Percentiles rank a stretch among this genome's conserved stretches.
Conservation (phyloP, 2,888 invertebrate genomes). For the Rapana venosa region DNA sequence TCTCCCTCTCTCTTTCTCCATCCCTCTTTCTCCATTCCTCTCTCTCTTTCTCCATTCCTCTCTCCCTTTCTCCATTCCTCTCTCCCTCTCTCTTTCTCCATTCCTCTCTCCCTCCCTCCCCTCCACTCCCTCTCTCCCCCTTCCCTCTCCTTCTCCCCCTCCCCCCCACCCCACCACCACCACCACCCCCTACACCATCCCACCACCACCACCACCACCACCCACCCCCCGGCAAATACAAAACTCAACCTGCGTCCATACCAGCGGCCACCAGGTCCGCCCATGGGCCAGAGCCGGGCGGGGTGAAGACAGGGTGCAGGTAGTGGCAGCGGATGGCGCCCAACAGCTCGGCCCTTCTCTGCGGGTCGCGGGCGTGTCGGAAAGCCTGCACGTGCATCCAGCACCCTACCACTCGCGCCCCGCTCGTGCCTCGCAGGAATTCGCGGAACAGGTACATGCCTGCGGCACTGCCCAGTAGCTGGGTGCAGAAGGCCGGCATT, state of each 20-base stretch:
- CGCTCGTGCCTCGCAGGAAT: constrained; percentile 19
- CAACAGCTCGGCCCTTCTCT: constrained; percentile 22
- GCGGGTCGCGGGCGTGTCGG: not conserved
- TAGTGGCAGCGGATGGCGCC: not conserved
- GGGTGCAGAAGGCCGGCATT: not conserved
- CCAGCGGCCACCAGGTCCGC: constrained; percentile 10
- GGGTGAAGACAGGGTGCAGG: not conserved
- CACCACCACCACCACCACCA: not conserved
- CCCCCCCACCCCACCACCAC: not conserved
- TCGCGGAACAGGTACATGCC: constrained; percentile 39
- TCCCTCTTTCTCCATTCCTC: not conserved
- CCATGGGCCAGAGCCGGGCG: not conserved
- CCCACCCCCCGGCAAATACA: no score
- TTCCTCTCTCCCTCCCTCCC: no score
- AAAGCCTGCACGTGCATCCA: constrained; percentile 39
- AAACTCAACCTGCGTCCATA: not conserved
- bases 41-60: not conserved
- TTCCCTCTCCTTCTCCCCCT: not conserved
- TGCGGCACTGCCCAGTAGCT: constrained; percentile 34
- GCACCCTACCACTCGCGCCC: constrained; percentile 24
- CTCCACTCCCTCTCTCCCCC: no score
- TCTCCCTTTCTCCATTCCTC: no score
- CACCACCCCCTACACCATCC: not conserved
- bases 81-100: no score
- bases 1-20: not conserved